Conservation (phyloP, 2,797 vertebrate genomes). For the Apogon talboti region DNA sequence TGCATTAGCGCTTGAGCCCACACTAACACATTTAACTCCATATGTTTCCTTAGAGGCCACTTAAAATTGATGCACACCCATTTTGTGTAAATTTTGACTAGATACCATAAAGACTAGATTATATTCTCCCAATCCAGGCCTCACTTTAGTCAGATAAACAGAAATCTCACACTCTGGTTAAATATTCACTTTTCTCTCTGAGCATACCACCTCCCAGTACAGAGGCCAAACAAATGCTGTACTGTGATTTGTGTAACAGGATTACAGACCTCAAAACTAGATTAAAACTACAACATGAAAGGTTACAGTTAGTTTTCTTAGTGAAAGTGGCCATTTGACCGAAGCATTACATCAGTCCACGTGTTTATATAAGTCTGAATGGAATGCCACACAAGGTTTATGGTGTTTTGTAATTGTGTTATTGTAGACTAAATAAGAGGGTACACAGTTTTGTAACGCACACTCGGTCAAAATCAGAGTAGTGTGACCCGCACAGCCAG, state of each 20-base stretch:
- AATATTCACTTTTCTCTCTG: slow-evolving; percentile 67
- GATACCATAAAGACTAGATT: slow-evolving; percentile 14
- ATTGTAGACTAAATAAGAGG: slow-evolving; percentile 3
- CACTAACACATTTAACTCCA: not conserved
- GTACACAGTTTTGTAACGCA: slow-evolving; percentile 26
- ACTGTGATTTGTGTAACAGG: slow-evolving; percentile 60
- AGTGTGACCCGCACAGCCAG: slow-evolving; percentile 18
- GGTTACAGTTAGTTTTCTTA: slow-evolving; percentile 18
- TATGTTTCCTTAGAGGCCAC: not conserved
- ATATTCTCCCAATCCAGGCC: slow-evolving; percentile 23
- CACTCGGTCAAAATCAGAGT: slow-evolving; percentile 31
- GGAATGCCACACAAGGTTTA: not conserved
- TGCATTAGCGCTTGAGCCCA: slow-evolving; percentile 12
- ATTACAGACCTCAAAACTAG: slow-evolving; percentile 51
- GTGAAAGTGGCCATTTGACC: slow-evolving; percentile 24
- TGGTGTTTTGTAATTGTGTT: slow-evolving; percentile 21
- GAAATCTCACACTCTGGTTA: slow-evolving; percentile 71
- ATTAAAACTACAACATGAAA: slow-evolving; percentile 47
- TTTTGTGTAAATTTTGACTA: slow-evolving; percentile 32
- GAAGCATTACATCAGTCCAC: slow-evolving; percentile 10
- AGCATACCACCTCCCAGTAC: slow-evolving; percentile 44
- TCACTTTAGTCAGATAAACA: slow-evolving; percentile 57
- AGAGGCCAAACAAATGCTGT: slow-evolving; percentile 61
- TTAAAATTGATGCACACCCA: not conserved
- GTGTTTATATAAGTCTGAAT: slow-evolving; percentile 28